Evolutionary conservation across 2,888 invertebrate genomes (phyloP), one percentile per base, ranked within the genome.

Genomic region (Julus scandinavius): DNA sequence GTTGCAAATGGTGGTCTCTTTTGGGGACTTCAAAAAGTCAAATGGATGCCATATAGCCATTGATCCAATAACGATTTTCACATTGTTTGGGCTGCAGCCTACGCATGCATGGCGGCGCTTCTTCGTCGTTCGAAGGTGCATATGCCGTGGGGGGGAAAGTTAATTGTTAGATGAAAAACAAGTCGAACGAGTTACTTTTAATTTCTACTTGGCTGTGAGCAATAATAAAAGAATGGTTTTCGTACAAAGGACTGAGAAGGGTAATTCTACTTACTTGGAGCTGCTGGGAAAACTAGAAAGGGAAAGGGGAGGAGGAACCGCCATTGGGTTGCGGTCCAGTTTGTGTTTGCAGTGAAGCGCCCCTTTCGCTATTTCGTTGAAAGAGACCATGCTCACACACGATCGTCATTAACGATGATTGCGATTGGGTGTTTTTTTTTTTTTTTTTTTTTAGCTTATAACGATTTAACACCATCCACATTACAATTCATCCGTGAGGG

Each of bases 181-280:
- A 72, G 72, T 72, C 72, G 72, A 72, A 72, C 72, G 72, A 72
- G 72, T 72, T 72, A 72, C 72, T 72, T 72, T 72, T 72, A 72
- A 72, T 72, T 72, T 72, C 72, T 72, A 29, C 29, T 72, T 72
- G 29, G 72, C 72, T 29, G 7, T 29, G 29, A 72, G 72, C 72
- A 29, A 72, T 72, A 29, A 29, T 29, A n/a, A 72, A 72, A 72
- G 72, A 72, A 72, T 29, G 72, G 72, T 29, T 72, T n/a, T 72
- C 29, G 72, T 13, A 72, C 72, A 72, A 72, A 72, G 72, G 72
- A 72, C 29, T 72, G 72, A 63, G 20, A n/a, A 7, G 63, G 63
- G 63, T 63, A n/a, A 20, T 63, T 63, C 63, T 63, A n/a, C 63
- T 20, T 54, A 13, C 49, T 49, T 49, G 63, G 5, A 63, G 63